Base-by-base conservation (phyloP, 1,140 invertebrate species). In the Grapholita molesta region DNA sequence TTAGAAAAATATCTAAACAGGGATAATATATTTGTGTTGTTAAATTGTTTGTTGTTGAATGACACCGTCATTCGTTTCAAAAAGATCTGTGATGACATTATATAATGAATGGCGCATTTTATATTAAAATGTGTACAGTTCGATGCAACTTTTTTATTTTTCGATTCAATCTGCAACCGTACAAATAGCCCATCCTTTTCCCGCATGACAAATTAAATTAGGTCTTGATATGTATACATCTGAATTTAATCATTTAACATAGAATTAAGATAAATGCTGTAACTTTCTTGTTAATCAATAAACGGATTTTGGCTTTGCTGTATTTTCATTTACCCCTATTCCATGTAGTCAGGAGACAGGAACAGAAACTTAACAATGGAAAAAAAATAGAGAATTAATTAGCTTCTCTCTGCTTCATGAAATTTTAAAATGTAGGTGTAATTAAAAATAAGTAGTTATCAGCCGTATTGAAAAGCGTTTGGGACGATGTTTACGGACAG, bases 111-210 rank as follows among this genome's bases (percentile, higher is more conserved):
- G 42, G 78, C 85, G 87, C 88, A 88, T 90, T 90, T 90, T 87
- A 87, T 84, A 90, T 89, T 90, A 90, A 90, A 90, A 90, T 90
- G 88, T 90, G 86, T 73, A 73, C 79, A 71, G 78, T 74, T 74
- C 71, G 42, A 48, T 8, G n/a, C 1, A 79, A 74, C 73, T 79
- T 80, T 85, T 90, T 85, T 90, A 83, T 88, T 89, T 82, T 48
- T 30, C 55, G 12, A 28, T 6, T 61, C 55, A 61, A 28, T 30
- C n/a, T 30, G 15, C 15, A 25, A 15, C n/a, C n/a, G 25, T 25
- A 53, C 11, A 11, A 25, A 9, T 12, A 57, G 53, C 55, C 55
- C 55, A 28, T 28, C 55, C 55, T 61, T 32, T 66, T 35, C 35
- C 35, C 24, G 18, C 33, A 35, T n/a, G 15, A 8, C 24, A 28